Base-by-base conservation (phyloP, 2,888 invertebrate species). In the Leptinotarsa tumamoca region DNA sequence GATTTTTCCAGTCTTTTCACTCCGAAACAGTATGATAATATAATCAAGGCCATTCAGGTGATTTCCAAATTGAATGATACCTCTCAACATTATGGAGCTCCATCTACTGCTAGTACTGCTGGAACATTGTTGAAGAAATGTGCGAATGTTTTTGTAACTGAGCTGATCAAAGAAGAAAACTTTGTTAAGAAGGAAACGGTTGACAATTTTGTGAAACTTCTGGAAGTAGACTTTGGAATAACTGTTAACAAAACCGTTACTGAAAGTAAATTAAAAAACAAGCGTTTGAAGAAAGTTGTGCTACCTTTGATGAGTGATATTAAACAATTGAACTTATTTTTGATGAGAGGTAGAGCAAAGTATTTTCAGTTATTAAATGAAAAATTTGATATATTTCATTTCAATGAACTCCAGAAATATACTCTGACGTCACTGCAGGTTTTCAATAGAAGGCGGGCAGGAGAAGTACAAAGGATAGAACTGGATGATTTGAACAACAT, bases 381-480 rank as follows among this genome's bases (percentile, higher is more conserved):
- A n/a, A 52, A 14, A 52, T 73, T 54, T 68, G 43, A 56, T 50
- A 43, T 56, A 23, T 10, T 15, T 50, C 21, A 18, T n/a, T 80
- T 77, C 72, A 73, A 52, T 54, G 33, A 66, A 18, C 43, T 81
- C 49, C 71, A 73, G n/a, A 18, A 72, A 43, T 69, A 54, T 21
- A 80, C 80, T 18, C 49, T 81, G 23, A 77, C 77, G 18, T 70
- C 71, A 4, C 18, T 81, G 14, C 77, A 77, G 67, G 54, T 78
- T 18, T 80, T 80, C 61, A 80, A 80, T 54, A 67, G 80, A 70
- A 69, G 79, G 18, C 50, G 79, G 63, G 76, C 80, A 50, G 78
- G 76, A 43, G 75, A 79, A 74, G 66, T 77, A 18, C 69, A 77
- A 70, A 68, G 74, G 54, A 27, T 77, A 15, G 63, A 58, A 18